Evolutionary conservation across 1,140 invertebrate species (phyloP), one percentile per base, ranked within the genome.

Genomic region (Tetragnatha versicolor): DNA sequence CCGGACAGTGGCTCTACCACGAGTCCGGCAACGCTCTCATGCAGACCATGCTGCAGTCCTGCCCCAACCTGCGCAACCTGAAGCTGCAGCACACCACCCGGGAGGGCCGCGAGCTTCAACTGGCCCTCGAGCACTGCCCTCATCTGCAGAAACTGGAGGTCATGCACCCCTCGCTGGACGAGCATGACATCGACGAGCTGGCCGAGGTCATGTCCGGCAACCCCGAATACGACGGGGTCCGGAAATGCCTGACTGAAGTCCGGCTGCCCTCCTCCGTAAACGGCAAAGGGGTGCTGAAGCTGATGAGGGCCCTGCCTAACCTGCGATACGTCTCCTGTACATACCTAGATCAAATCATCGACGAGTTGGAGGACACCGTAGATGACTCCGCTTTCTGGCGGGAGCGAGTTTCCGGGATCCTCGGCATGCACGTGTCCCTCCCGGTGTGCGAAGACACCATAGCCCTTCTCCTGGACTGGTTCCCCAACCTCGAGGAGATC

Each of bases 231-330:
- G 39, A 63, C 27, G 35, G 22, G 25, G 39, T 29, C 7, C 35
- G 47, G 14, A 33, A 70, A 37, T 22, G 31, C 0, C 42, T 83
- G 5, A 76, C 22, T 9, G 75, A 80, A 47, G 14, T 83, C 9
- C n/a, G 33, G 14, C 27, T 83, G 20, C 82, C 82, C 12, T 82
- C 81, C 5, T 81, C 82, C 10, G 69, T 83, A 1, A 82, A 72
- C n/a, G 76, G 55, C 2, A 42, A 42, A 27, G 75, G 75, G 20
- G 49, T 83, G 20, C 35, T 82, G n/a, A 69, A 79, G n/a, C 42
- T 81, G 14, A 22, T 83, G 27, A 31, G 55, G 27, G 27, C 66
- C n/a, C 79, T 83, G 42, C 79, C 79, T 17, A 82, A 81, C 29
- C 20, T 83, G 27, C 27, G 69, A 53, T 78, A 63, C 39, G 47